Evolutionary conservation across 1,140 invertebrate species (phyloP).

Genomic region (Drosophila suzukii): DNA sequence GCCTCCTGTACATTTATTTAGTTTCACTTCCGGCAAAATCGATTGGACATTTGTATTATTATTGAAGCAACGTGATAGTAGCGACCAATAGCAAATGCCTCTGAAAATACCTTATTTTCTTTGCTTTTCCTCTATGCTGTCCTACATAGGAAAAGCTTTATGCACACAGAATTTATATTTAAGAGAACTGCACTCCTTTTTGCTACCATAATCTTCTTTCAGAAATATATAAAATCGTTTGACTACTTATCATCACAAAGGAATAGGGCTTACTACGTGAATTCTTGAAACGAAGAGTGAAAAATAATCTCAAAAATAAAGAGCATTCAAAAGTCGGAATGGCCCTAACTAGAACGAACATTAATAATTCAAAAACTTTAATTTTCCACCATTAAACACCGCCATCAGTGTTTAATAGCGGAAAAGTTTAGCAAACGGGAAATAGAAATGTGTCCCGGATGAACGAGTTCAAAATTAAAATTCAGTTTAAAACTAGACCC

Average conservation of each 20-base stretch:
- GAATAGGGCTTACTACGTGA: neutral
- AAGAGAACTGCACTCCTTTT: conserved; percentile 19
- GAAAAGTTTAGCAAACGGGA: conserved; percentile 31
- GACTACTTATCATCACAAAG: conserved; percentile 21
- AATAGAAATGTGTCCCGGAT: conserved; percentile 39
- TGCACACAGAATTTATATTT: conserved; percentile 1
- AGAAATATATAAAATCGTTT: conserved; percentile 1
- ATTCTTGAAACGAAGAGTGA: neutral
- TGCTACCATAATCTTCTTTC: conserved; percentile 15
- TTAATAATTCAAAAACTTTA: conserved; percentile 25
- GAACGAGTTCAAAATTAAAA: conserved; percentile 30
- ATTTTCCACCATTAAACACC: conserved; percentile 20
- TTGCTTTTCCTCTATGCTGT: neutral
- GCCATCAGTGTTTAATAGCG: conserved; percentile 7
- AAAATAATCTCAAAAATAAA: neutral
- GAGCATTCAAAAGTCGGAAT: neutral
- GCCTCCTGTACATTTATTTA: conserved; percentile 52
- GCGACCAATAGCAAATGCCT: neutral
- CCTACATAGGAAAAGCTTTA: conserved; percentile 1
- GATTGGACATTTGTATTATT: conserved; percentile 33
- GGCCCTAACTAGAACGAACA: neutral
- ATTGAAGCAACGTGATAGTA: conserved; percentile 28
- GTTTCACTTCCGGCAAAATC: conserved; percentile 25
- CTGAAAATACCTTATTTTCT: conserved; percentile 8
- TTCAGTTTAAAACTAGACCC: conserved; percentile 14